Evolutionary conservation across 2,113 vertebrate genomes (phyloP).

Genomic region (Ictalurus furcatus): DNA sequence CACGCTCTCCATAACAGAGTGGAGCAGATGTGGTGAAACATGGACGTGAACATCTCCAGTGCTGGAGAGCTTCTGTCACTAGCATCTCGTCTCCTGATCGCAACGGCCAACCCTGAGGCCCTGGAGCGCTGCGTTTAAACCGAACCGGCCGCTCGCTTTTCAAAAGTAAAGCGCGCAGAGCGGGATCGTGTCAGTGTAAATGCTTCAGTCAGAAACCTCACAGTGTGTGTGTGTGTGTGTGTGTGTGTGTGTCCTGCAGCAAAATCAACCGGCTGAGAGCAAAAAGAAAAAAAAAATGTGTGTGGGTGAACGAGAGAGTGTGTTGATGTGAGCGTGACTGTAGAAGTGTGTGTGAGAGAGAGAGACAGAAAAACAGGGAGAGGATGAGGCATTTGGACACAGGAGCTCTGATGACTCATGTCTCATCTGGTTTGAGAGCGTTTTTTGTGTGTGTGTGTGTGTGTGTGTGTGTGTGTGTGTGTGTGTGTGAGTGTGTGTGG

Average conservation of each 20-base stretch:
- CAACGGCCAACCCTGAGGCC: background rate
- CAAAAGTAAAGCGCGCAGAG: background rate
- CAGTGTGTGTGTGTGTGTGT: background rate
- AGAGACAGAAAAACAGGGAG: background rate
- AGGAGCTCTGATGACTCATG: constrained; percentile 57
- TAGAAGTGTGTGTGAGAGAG: background rate
- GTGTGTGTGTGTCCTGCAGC: background rate
- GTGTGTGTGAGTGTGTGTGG: constrained; percentile 23
- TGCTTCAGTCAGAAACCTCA: background rate
- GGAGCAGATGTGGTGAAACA: background rate
- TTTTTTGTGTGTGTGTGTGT: constrained; percentile 38
- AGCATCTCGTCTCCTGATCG: background rate
- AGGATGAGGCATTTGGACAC: constrained; percentile 41
- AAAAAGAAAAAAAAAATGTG: constrained; percentile 17
- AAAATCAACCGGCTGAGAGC: constrained; percentile 15
- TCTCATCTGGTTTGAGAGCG: constrained; percentile 52
- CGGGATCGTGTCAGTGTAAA: background rate
- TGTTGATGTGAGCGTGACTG: constrained; percentile 30
- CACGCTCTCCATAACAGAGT: background rate
- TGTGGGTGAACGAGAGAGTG: constrained; percentile 30
- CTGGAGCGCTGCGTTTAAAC: background rate
- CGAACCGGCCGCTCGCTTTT: too few species aligned
- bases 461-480: constrained; percentile 19
- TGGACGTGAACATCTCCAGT: background rate
- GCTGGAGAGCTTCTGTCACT: background rate